Base-by-base conservation (phyloP, 2,113 vertebrate species). In the Orcinus orca region DNA sequence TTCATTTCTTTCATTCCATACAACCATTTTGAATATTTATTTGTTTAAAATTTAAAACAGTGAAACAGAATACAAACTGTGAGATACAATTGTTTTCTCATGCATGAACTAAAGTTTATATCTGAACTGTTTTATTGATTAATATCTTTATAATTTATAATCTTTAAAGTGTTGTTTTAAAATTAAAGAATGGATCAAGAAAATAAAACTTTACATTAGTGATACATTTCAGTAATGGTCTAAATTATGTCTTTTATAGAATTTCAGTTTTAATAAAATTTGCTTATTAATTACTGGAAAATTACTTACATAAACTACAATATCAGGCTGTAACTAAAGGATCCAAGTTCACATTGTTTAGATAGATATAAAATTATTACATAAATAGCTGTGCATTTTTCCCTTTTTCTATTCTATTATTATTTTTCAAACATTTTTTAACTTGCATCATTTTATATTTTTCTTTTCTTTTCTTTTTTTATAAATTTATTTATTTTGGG, bases 241-340 rank as follows among this genome's bases (percentile, higher is more conserved):
- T 92, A 89, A 70, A 85, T 85, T 63, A 11, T 63, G 67, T 70
- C 17, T 71, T 96, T 79, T 88, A 14, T 31, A 79, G 38, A 83
- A 94, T 94, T 96, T 87, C 62, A 65, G 7, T 82, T 89, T 95
- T 65, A 87, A 85, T 95, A 79, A 71, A 90, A 95, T 47, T 79
- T 26, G 60, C 10, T 58, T 87, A 76, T n/a, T 89, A 77, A 25
- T 55, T 70, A 62, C 58, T 84, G 9, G 26, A 89, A 63, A 87
- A 58, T 90, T 92, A 55, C 62, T 95, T 93, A n/a, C 44, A 55
- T 65, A 86, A 81, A 88, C 47, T 65, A n/a, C 26, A 47, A 20
- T 63, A 41, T 82, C 26, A 60, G 14, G 26, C 29, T 88, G 0
- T 80, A 81, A 88, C 60, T 91, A 67, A 92, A 80, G 4, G 20